phyloP scores from a whole-genome alignment of 2,797 vertebrate genomes.

The Cheirogaleus major region DNA sequence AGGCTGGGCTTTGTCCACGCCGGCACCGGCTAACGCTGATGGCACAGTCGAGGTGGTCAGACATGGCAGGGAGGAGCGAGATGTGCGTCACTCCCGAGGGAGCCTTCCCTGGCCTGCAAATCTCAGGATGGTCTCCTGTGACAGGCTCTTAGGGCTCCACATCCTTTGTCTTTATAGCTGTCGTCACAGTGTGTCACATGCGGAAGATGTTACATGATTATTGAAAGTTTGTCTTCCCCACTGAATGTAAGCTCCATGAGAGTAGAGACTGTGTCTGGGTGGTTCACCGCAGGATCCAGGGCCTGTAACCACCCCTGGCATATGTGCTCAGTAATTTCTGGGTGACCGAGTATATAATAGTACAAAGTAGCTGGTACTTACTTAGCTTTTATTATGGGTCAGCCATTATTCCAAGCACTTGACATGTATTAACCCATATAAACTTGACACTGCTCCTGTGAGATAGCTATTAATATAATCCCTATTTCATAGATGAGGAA shows the following conservation, averaged over 20 bases:
- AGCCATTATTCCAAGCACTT: neutral
- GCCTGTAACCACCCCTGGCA: neutral
- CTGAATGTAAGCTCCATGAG: neutral
- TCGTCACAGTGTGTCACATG: neutral
- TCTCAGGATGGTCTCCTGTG: neutral
- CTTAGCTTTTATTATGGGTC: neutral
- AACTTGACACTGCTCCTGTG: neutral
- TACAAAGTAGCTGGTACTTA: neutral
- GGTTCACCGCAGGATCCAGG: neutral
- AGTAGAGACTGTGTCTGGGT: fast-evolving
- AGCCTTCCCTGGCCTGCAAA: neutral
- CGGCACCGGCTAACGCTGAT: neutral
- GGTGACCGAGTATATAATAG: neutral
- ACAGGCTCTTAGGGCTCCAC: neutral
- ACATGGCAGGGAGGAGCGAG: neutral
- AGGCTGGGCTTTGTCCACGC: neutral
- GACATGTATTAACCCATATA: neutral
- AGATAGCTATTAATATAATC: neutral
- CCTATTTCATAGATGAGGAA: neutral
- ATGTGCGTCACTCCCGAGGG: neutral
- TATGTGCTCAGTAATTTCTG: neutral
- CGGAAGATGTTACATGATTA: neutral
- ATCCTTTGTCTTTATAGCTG: neutral
- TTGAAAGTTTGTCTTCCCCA: neutral
- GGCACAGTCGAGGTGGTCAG: neutral